phyloP scores from a whole-genome alignment of 1,140 invertebrate species.

The Galendromus occidentalis region DNA sequence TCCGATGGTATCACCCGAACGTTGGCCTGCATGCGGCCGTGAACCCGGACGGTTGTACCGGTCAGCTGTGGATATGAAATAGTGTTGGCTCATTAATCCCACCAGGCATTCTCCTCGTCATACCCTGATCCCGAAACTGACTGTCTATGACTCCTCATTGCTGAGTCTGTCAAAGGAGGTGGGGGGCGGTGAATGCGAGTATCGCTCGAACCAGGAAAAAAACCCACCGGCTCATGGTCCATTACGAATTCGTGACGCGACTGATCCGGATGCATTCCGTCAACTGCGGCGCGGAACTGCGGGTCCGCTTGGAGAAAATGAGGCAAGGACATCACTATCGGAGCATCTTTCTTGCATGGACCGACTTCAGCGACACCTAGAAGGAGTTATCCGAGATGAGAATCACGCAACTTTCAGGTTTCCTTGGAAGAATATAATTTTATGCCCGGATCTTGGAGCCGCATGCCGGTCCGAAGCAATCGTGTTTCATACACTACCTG shows the following conservation, averaged over 20 bases:
- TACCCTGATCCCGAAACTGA: no score
- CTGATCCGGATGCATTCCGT: slow-evolving; percentile 47
- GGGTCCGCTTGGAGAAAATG: slow-evolving; percentile 73
- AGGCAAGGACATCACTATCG: slow-evolving; percentile 65
- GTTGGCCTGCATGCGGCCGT: neutral
- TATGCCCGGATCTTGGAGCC: no score
- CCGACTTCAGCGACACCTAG: slow-evolving; percentile 18
- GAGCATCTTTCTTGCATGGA: slow-evolving; percentile 39
- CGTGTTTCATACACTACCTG: neutral
- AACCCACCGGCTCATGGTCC: slow-evolving; percentile 60
- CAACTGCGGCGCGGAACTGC: slow-evolving; percentile 46
- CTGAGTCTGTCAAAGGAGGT: no score
- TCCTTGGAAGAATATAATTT: no score
- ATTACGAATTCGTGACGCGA: slow-evolving; percentile 58
- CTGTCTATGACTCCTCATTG: no score
- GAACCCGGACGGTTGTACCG: neutral
- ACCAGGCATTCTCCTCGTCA: no score
- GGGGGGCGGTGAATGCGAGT: neutral
- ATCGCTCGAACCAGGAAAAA: neutral
- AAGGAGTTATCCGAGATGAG: no score
- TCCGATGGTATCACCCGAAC: neutral
- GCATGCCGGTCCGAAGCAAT: no score
- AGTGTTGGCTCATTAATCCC: no score
- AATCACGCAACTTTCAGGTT: no score
- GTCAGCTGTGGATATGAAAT: neutral